Evolutionary conservation across 2,888 invertebrate genomes (phyloP).

Genomic region (Ophion obscuratus): DNA sequence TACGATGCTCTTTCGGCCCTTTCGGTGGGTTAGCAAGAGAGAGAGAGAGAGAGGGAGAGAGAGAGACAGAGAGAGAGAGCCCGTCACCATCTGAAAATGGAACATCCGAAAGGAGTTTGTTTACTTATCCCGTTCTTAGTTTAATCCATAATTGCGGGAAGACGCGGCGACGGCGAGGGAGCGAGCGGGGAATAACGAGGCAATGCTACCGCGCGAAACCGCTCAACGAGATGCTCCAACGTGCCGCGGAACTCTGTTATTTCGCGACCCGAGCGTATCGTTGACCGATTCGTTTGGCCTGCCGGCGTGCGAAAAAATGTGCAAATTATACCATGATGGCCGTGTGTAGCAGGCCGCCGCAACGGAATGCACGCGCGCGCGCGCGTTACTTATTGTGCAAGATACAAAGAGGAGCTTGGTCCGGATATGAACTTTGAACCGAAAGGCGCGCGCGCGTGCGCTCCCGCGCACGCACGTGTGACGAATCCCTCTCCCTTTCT

Average conservation of each 20-base stretch:
- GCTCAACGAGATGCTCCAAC: too few relatives aligned
- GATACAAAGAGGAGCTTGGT: not conserved
- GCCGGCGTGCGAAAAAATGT: not conserved
- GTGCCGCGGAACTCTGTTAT: too few relatives aligned
- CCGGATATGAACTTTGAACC: constrained; percentile 59
- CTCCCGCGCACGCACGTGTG: constrained; percentile 22
- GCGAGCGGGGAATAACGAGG: not conserved
- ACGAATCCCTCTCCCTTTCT: constrained; percentile 10
- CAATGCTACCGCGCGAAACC: too few relatives aligned
- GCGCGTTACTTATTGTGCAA: not conserved
- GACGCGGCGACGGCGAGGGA: not conserved
- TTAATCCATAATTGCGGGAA: not conserved
- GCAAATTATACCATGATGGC: not conserved
- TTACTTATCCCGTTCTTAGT: constrained; percentile 24
- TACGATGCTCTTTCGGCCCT: constrained; percentile 36
- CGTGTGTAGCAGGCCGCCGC: not conserved
- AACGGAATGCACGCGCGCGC: not conserved
- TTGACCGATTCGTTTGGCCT: not conserved
- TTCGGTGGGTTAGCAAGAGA: constrained; percentile 73
- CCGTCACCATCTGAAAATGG: constrained; percentile 82
- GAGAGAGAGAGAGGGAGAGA: constrained; percentile 63
- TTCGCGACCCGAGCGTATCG: not conserved
- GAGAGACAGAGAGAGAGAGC: constrained; percentile 67
- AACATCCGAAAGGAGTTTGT: constrained; percentile 76
- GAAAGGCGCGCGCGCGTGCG: not conserved